Base-by-base conservation (phyloP, 2,113 vertebrate species). In the Buteo buteo region DNA sequence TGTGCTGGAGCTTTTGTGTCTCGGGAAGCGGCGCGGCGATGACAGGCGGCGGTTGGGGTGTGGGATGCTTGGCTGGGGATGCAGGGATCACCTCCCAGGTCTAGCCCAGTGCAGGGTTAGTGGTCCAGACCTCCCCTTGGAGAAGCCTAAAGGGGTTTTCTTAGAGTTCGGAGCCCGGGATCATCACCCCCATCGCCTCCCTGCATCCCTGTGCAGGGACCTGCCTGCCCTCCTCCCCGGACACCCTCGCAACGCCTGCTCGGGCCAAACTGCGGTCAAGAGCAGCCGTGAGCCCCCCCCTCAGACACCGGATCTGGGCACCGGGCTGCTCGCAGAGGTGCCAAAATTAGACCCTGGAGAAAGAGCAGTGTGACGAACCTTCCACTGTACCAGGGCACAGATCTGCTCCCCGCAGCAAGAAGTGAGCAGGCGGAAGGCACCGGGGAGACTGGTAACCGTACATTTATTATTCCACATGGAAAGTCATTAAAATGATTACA, bases 381-480 rank as follows among this genome's bases (percentile, higher is more conserved):
- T 9, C 31, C 59, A 10, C 20, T 3, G 24, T 1, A 3, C 15
- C 7, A 0, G 25, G 66, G 19, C 31, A 25, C 19, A 2, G 62
- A 31, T 5, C 73, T 59, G 69, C 34, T 58, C 20, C 21, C 76
- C 22, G 6, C 4, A 3, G 44, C 0, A 6, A 49, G 47, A n/a
- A 97, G 82, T 16, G 73, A 96, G 62, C 67, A 93, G 89, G 65
- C 66, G 2, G 88, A 16, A 80, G 80, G 76, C 96, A 61, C 13
- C 0, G 8, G 55, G 28, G 40, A 38, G 70, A 22, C 67, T 67
- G 7, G 86, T n/a, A 97, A 89, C 80, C 73, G 31, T 92, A 58
- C 0, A 15, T 97, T 98, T 97, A 97, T 98, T 98, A 92, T 94
- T 94, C 78, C 96, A 73, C 93, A 79, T 12, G 93, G 95, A 86